Evolutionary conservation across 2,113 vertebrate species (phyloP).

Genomic region (Dolichotis patagonum): DNA sequence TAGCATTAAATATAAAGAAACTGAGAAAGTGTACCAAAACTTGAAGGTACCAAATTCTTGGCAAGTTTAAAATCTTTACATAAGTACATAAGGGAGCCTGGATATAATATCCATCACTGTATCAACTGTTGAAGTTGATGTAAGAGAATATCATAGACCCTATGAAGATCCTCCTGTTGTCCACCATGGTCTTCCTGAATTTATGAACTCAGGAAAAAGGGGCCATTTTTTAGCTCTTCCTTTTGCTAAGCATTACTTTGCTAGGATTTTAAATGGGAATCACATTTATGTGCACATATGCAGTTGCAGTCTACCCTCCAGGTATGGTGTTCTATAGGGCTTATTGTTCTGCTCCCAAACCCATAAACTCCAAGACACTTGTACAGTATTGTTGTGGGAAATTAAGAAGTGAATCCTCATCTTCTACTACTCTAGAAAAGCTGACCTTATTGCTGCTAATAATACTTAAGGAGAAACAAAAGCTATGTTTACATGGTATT

Average conservation of each 20-base stretch:
- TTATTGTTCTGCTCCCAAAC: neutral
- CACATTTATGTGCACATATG: too few relatives aligned
- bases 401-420: neutral
- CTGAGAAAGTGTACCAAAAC: neutral
- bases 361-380: neutral
- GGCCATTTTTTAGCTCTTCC: neutral
- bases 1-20: neutral
- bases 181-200: neutral
- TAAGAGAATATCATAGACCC: neutral
- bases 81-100: neutral
- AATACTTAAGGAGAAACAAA: neutral
- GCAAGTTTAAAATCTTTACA: neutral
- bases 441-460: neutral
- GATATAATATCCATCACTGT: neutral
- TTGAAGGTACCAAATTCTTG: neutral
- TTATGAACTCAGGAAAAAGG: neutral
- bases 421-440: neutral
- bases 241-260: neutral
- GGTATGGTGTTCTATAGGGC: neutral
- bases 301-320: neutral
- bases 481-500: neutral
- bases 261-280: neutral
- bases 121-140: neutral
- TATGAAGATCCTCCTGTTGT: rapidly evolving
- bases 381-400: neutral